These are phyloP conservation scores for Ctenosaura bakeri DNA, from an alignment of 2,797 vertebrate species.

Conservation along the genomic window DNA sequence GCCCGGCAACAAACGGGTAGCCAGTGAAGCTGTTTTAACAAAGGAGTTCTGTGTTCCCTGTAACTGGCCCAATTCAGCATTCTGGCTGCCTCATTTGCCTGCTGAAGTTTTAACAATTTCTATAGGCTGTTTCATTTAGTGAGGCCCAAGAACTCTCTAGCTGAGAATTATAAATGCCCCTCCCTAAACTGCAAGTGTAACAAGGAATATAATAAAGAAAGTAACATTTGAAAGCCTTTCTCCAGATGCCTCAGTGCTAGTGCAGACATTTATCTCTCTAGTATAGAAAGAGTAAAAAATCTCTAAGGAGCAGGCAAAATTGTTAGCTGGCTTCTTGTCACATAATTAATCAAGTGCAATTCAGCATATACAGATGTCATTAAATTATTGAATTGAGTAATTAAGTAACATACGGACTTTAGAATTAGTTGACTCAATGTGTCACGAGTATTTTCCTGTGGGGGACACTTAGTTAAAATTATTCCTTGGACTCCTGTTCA, in stretches of 20 bases:
- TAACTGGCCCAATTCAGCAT: too few relatives aligned
- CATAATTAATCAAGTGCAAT: not conserved
- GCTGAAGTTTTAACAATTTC: too few relatives aligned
- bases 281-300: not conserved
- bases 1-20: too few relatives aligned
- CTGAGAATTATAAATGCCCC: too few relatives aligned
- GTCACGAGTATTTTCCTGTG: not conserved
- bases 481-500: not conserved
- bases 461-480: not conserved
- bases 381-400: not conserved
- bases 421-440: not conserved
- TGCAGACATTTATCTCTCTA: not conserved
- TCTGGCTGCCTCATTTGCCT: too few relatives aligned
- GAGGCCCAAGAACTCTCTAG: too few relatives aligned
- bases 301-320: not conserved
- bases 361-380: constrained; percentile 2
- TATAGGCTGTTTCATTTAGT: too few relatives aligned
- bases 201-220: too few relatives aligned
- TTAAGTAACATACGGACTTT: not conserved
- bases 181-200: too few relatives aligned
- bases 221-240: too few relatives aligned
- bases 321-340: not conserved
- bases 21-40: too few relatives aligned
- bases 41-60: too few relatives aligned
- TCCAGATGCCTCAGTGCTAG: not conserved